Evolutionary conservation across 2,888 invertebrate genomes (phyloP), one percentile per base, ranked within the genome.

Genomic region (Diarsia dahlii): DNA sequence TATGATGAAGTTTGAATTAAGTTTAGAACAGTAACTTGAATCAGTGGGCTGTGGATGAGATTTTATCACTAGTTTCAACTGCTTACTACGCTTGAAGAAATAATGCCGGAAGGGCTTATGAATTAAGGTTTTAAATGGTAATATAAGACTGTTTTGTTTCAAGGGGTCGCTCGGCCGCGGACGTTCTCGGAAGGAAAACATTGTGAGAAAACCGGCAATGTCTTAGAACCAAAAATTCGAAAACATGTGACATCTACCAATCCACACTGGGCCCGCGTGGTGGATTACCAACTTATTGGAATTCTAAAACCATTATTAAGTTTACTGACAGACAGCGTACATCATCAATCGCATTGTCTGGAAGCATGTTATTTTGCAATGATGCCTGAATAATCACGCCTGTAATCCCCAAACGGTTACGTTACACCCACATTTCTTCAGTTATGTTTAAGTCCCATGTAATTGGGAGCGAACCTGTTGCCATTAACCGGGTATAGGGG

Each of bases 11-110:
- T 48, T 65, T 20, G 3, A 28, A 39, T 54, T 67, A 6, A 48
- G 62, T 76, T 52, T 48, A 28, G 13, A 60, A 39, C 39, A 39
- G 39, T 39, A 39, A 48, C n/a, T 69, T 8, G n/a, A 48, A 63
- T 69, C 5, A 48, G 9, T 39, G 6, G 2, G 75, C 13, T 60
- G 45, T 6, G 18, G 8, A 20, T n/a, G 4, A 45, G 18, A 52
- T 45, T 39, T 6, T 20, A 28, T 20, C 1, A 3, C 10, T 46
- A 13, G 13, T 28, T 50, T 73, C 15, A 34, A 72, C n/a, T 45
- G 2, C 71, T 56, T 6, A 10, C 34, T 72, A 13, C 5, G 4
- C 3, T 6, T 48, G 18, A 56, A 18, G 13, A 46, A n/a, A n/a
- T n/a, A n/a, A n/a, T n/a, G n/a, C n/a, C n/a, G n/a, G n/a, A n/a